Evolutionary conservation across 2,113 vertebrate genomes (phyloP).

Genomic region (Tragelaphus imberbis): DNA sequence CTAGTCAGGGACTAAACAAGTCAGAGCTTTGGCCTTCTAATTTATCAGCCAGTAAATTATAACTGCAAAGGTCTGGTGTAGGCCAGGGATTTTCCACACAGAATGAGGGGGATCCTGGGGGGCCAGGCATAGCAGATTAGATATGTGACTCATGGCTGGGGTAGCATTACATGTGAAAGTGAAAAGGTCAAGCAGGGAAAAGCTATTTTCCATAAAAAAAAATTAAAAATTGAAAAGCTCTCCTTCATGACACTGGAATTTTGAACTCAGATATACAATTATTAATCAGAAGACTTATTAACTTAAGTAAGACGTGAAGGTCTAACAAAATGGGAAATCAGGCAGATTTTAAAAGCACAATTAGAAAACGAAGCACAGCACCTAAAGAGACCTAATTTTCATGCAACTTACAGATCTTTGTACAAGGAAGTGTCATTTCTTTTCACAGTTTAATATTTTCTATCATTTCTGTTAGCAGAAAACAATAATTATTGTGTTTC

Average conservation of each 20-base stretch:
- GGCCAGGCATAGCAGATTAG: background rate
- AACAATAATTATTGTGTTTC: background rate
- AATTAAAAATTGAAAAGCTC: background rate
- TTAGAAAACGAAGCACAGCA: background rate
- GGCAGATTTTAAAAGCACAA: background rate
- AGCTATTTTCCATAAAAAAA: background rate
- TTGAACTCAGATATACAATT: background rate
- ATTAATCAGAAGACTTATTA: background rate
- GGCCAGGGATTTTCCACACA: background rate
- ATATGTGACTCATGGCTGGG: background rate
- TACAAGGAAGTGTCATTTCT: background rate
- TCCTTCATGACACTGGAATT: background rate
- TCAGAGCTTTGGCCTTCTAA: constrained; percentile 45
- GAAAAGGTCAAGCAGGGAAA: constrained; percentile 20
- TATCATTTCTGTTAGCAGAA: background rate
- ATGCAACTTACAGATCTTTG: background rate
- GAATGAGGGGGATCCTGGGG: background rate
- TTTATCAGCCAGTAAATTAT: constrained; percentile 36
- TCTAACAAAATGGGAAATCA: background rate
- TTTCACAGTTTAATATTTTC: background rate
- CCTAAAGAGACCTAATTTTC: background rate
- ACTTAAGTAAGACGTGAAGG: background rate
- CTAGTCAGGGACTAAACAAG: constrained; percentile 38
- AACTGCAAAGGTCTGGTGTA: background rate
- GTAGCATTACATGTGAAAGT: constrained; percentile 12